These are phyloP conservation scores for Leuctra nigra DNA, from an alignment of 2,888 invertebrate genomes.

Conservation along the genomic window DNA sequence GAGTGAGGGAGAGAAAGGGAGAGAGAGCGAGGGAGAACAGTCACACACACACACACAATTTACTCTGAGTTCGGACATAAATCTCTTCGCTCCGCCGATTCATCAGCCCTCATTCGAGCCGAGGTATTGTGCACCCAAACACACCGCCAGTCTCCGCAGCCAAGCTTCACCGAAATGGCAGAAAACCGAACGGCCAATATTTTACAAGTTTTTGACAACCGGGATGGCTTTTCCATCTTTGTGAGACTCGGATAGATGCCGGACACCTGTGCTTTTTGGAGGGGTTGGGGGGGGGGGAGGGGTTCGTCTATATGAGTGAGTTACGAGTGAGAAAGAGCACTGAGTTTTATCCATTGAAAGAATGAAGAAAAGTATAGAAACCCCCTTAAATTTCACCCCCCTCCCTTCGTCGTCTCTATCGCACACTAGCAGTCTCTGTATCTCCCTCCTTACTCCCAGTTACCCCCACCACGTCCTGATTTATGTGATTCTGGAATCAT, in stretches of 20 bases:
- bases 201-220: slow-evolving; percentile 63
- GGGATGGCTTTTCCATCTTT: slow-evolving; percentile 53
- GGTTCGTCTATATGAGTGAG: slow-evolving; percentile 19
- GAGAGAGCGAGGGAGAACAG: slow-evolving; percentile 26
- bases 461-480: slow-evolving; percentile 42
- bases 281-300: slow-evolving; percentile 16
- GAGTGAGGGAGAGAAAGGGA: slow-evolving; percentile 24
- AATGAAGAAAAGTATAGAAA: slow-evolving; percentile 18
- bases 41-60: slow-evolving; percentile 40
- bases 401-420: slow-evolving; percentile 13
- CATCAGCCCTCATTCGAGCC: slow-evolving; percentile 39
- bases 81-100: slow-evolving; percentile 44
- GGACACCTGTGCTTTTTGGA: slow-evolving; percentile 37
- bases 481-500: slow-evolving; percentile 56
- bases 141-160: slow-evolving; percentile 26
- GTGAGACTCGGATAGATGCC: slow-evolving; percentile 34
- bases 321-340: slow-evolving; percentile 18
- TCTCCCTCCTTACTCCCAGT: slow-evolving; percentile 29
- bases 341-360: slow-evolving; percentile 15
- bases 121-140: slow-evolving; percentile 25
- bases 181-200: slow-evolving; percentile 51
- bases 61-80: slow-evolving; percentile 43
- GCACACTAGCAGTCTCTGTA: background rate
- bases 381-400: slow-evolving; percentile 12
- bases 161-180: slow-evolving; percentile 32